Evolutionary conservation across 2,113 vertebrate genomes (phyloP), one percentile per base, ranked within the genome.

Genomic region (Aepyceros melampus): DNA sequence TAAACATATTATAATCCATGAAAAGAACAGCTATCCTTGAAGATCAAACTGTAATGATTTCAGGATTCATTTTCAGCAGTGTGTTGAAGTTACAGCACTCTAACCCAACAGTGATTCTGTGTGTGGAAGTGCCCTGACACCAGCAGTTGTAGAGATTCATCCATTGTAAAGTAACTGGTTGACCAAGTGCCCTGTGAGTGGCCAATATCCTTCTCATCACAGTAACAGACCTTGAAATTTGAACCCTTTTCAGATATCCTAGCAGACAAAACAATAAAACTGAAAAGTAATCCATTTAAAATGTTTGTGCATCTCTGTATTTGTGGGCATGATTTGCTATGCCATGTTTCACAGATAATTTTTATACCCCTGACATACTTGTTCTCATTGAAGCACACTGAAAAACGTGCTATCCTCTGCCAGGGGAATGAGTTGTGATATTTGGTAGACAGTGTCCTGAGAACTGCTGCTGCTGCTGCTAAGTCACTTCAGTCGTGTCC

Each of bases 331-430:
- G 16, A 87, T 93, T 92, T 93, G 55, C 83, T 67, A n/a, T 95
- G 81, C 36, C 87, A 21, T 2, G 7, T 95, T 87, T 96, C 90
- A 97, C 64, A 95, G 95, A 96, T 95, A 84, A 58, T 51, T 92
- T 95, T 97, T 98, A 95, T 91, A 17, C 82, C 31, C 47, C 91
- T 92, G 67, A 92, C 13, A 87, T 25, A 27, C 40, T 83, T 97
- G 43, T 82, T 98, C 95, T 93, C 91, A 88, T 89, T 40, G 97
- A 98, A 98, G 93, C 47, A 94, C 96, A 84, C 96, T 58, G 64
- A 91, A 94, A 93, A 98, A 97, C 96, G 45, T 87, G 29, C 97
- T 87, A 79, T 95, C 21, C 95, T 83, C 96, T 95, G 91, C 84
- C 33, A 85, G 89, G 74, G 90, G 47, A 96, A 56, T 64, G 93